Base-by-base conservation (phyloP, 2,888 invertebrate genomes). In the Malthinus seriepunctatus region DNA sequence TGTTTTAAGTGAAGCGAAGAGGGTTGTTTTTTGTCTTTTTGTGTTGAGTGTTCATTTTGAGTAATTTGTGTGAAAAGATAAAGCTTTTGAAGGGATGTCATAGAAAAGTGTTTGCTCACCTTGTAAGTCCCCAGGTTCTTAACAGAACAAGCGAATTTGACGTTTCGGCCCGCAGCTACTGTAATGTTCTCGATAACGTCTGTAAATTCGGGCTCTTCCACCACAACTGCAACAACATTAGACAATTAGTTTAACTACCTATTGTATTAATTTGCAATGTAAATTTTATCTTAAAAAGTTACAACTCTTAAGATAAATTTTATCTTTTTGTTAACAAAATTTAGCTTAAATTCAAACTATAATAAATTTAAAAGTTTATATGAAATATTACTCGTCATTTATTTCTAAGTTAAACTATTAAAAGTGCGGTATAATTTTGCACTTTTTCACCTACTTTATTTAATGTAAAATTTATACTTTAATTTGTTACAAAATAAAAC, bases 131-230 rank as follows among this genome's bases (percentile, higher is more conserved):
- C 94, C 61, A 95, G 86, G 80, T 95, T 92, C 79, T 93, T 93
- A 70, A 95, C 95, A 34, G 92, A 91, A 80, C 95, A 95, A 53
- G 93, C 90, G 71, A 95, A 86, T 74, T 90, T 91, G 71, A 94
- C 91, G 78, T 88, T 92, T 68, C 94, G 86, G 65, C 95, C 95
- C 61, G 93, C 92, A 61, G 94, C 90, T 66, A 93, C 92, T 51
- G 94, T 95, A 71, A 92, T 89, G 80, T 95, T 95, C 77, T 92
- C 90, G 73, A 95, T 94, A 72, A 90, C 87, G 78, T 93, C 93
- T 60, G 91, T 88, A 79, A 95, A 95, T 79, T 93, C 93, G 1
- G 95, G 95, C 80, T 94, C 94, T 72, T 90, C 89, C 65, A 61
- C 57, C 38, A 54, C 56, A 39, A 61, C 61, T 57, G 53, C 44